Evolutionary conservation across 2,888 invertebrate genomes (phyloP), one percentile per base, ranked within the genome.

Genomic region (Eucriotettix oculatus): DNA sequence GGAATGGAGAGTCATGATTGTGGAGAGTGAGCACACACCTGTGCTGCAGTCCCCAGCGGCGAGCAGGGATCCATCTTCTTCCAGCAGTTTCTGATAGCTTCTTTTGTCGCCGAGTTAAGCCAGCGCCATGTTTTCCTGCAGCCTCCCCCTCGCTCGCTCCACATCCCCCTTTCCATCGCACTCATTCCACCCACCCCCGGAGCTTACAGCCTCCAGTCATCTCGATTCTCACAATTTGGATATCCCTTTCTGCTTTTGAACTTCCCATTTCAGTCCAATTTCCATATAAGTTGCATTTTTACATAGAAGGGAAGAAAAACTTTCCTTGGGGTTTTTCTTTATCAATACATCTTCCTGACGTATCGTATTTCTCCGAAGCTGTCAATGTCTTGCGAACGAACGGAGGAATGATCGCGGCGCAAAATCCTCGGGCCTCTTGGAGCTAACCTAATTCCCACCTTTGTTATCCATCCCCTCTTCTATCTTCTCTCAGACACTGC

Each of bases 231-330:
- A 48, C 48, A 48, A 48, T 48, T 48, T 48, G 48, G 48, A 48
- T 48, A 16, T 40, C n/a, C 40, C 40, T 42, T 40, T 42, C 56
- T 56, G n/a, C 56, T 56, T 56, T 56, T 56, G 40, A 56, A 56
- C 42, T 56, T 56, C 56, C 56, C 56, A 56, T 56, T 56, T 56
- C 56, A 56, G 40, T 56, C 40, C 56, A 42, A 56, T 56, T 42
- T 56, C 41, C 42, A 56, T 56, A 56, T 48, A 48, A 48, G 48
- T 48, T 48, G n/a, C 48, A 48, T 48, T 48, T 48, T 48, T 48
- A 48, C n/a, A 48, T 48, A 48, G n/a, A 48, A 48, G 48, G 48
- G 48, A 12, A n/a, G 14, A 48, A 48, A 48, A 48, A 1, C 9
- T 48, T 48, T 5, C 48, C 9, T n/a, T 2, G 48, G 48, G 48